These are phyloP conservation scores for Rana temporaria DNA, from an alignment of 2,113 vertebrate genomes.

Conservation along the genomic window DNA sequence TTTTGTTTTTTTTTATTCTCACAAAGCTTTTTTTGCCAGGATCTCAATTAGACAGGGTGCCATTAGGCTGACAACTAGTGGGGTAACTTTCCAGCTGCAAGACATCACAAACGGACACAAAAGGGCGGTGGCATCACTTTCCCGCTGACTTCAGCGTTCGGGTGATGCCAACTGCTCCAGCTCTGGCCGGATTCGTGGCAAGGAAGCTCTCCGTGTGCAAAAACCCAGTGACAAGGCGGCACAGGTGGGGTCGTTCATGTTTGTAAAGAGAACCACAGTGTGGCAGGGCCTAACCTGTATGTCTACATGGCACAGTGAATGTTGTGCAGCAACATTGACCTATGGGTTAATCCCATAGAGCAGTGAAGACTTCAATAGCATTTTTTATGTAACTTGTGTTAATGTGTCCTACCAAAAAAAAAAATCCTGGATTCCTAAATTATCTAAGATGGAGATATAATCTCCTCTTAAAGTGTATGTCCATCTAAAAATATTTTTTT, in stretches of 20 bases:
- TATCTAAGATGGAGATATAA: constrained; percentile 32
- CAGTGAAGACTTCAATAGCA: constrained; percentile 26
- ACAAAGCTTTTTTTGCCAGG: constrained; percentile 44
- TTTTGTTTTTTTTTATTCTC: constrained; percentile 20
- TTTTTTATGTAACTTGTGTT: constrained; percentile 42
- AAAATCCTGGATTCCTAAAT: constrained; percentile 17
- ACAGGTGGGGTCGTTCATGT: constrained; percentile 53
- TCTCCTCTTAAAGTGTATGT: constrained; percentile 30
- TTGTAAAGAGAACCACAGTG: constrained; percentile 25
- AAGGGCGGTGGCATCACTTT: constrained; percentile 46
- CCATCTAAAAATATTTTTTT: too few relatives aligned
- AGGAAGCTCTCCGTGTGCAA: constrained; percentile 20
- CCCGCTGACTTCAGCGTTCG: constrained; percentile 46
- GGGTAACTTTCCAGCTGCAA: constrained; percentile 26
- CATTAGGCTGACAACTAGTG: constrained; percentile 46
- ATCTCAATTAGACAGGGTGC: constrained; percentile 38
- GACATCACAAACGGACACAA: constrained; percentile 29
- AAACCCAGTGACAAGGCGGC: constrained; percentile 46
- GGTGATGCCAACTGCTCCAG: constrained; percentile 52
- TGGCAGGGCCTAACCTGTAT: constrained; percentile 45
- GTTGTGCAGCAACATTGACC: not conserved
- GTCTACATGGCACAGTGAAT: constrained; percentile 12
- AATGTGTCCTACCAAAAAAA: constrained; percentile 41
- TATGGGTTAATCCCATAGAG: constrained; percentile 42
- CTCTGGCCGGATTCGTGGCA: constrained; percentile 16